Conservation (phyloP, 2,113 vertebrate genomes). For the Oceanodroma tethys region DNA sequence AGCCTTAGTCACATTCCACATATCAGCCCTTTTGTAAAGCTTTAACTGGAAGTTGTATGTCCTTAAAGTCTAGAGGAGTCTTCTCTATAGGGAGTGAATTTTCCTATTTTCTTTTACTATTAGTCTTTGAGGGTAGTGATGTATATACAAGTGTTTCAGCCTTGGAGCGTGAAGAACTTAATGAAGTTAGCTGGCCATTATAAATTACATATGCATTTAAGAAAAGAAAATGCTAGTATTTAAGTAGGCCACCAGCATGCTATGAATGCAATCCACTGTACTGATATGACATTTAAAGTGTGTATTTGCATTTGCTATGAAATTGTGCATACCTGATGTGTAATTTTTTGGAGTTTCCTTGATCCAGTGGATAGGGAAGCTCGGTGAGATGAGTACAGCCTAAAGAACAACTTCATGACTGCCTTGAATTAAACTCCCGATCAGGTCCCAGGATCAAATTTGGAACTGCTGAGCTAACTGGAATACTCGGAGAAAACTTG, state of each 20-base stretch:
- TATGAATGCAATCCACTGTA: background rate
- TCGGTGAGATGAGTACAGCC: background rate
- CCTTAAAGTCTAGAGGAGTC: background rate
- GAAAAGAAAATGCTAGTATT: background rate
- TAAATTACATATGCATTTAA: background rate
- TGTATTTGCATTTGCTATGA: background rate
- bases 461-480: background rate
- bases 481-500: background rate
- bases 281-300: background rate
- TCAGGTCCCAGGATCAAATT: background rate
- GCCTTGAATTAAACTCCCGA: background rate
- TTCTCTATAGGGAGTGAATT: background rate
- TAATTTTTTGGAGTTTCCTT: background rate
- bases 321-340: background rate
- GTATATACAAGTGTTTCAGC: background rate
- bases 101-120: background rate
- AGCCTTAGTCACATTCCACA: background rate
- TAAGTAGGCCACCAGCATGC: background rate
- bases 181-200: background rate
- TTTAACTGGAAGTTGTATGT: background rate
- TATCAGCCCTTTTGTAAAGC: background rate
- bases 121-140: background rate
- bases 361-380: background rate
- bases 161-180: background rate
- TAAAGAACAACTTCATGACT: background rate